Percentiles rank a stretch among this genome's conserved stretches.
phyloP scores from a whole-genome alignment of 2,888 invertebrate genomes.

The Endotricha flammealis region DNA sequence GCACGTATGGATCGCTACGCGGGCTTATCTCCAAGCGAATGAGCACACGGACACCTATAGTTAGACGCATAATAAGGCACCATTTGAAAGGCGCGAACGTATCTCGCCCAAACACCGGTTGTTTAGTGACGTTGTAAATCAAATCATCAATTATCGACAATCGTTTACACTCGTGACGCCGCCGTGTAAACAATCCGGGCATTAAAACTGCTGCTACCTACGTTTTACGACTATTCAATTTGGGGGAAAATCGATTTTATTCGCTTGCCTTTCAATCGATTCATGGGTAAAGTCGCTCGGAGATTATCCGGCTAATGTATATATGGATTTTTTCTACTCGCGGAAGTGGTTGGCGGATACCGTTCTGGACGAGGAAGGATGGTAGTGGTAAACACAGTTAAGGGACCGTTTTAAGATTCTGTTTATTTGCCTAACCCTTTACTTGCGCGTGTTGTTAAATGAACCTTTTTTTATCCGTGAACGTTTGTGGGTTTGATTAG shows the following conservation, averaged over 20 bases:
- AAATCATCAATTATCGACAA: conserved; percentile 78
- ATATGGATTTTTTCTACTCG: conserved; percentile 44
- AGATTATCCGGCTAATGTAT: conserved; percentile 32
- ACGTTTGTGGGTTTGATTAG: conserved; percentile 2
- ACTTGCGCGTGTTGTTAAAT: conserved; percentile 11
- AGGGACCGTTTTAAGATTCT: conserved; percentile 32
- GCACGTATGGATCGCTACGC: background rate
- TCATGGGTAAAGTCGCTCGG: conserved; percentile 61
- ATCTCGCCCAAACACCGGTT: conserved; percentile 72
- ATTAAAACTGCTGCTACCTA: conserved; percentile 70
- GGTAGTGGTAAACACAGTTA: conserved; percentile 39
- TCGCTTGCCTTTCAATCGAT: conserved; percentile 70
- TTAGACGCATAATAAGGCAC: conserved; percentile 41
- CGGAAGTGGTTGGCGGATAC: conserved; percentile 71
- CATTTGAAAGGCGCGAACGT: conserved; percentile 61
- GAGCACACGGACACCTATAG: conserved; percentile 11
- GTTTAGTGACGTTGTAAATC: conserved; percentile 77
- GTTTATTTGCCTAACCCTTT: conserved; percentile 33
- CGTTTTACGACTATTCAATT: conserved; percentile 72
- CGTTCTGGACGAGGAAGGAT: conserved; percentile 41
- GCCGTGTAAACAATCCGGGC: conserved; percentile 73
- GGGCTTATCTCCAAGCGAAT: background rate
- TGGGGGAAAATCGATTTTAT: conserved; percentile 78
- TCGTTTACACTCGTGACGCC: conserved; percentile 76
- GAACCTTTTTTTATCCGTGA: background rate